A percentile compares a stretch with the other conserved stretches of the same genome.
phyloP scores from a whole-genome alignment of 2,113 vertebrate genomes.

The Eulemur macaco region DNA sequence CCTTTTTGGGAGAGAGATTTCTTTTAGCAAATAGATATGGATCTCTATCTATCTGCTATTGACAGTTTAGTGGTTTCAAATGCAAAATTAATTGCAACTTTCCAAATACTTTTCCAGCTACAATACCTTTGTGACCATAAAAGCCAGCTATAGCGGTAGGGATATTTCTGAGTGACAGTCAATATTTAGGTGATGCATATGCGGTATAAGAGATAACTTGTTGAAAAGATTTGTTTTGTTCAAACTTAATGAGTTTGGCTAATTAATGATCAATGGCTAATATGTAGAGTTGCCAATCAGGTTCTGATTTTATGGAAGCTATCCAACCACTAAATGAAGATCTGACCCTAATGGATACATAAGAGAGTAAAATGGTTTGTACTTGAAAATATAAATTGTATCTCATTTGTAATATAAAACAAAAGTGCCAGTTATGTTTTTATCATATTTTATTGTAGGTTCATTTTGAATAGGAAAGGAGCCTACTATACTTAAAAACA shows the following conservation, averaged over 20 bases:
- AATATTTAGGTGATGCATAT: neutral
- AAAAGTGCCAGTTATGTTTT: neutral
- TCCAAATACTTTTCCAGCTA: neutral
- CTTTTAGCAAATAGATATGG: neutral
- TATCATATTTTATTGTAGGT: slow-evolving; percentile 3
- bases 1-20: slow-evolving; percentile 25
- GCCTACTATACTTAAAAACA: neutral
- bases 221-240: slow-evolving; percentile 11
- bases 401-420: neutral
- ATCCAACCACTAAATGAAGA: neutral
- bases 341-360: neutral
- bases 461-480: slow-evolving; percentile 50
- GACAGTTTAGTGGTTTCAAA: slow-evolving; percentile 27
- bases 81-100: neutral
- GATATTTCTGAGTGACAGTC: neutral
- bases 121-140: neutral
- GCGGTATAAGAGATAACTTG: neutral
- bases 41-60: slow-evolving; percentile 21
- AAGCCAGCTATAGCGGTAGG: neutral
- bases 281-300: neutral
- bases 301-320: neutral
- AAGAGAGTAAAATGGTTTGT: neutral
- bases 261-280: neutral
- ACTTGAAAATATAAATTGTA: slow-evolving; percentile 19
- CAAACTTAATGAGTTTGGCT: neutral